Evolutionary conservation across 2,888 invertebrate genomes (phyloP), one percentile per base, ranked within the genome.

Genomic region (Drosophila phalerata): DNA sequence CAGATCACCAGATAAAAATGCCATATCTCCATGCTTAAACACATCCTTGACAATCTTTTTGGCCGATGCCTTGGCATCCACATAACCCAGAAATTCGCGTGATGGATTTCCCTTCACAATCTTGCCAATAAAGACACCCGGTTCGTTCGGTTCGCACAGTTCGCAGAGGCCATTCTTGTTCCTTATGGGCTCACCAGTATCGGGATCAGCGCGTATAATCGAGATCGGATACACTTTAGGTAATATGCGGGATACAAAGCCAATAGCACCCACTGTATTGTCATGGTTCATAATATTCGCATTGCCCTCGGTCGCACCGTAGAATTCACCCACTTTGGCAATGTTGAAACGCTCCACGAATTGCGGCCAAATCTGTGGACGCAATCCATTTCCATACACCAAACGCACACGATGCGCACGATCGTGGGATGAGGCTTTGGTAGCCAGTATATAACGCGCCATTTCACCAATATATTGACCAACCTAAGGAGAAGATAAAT

Each of bases 251-350:
- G 98, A 98, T 9, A 98, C 94, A 91, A 99, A 99, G 0, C 99
- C 99, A 77, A 99, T 97, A 0, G 98, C 97, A 5, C 99, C 99
- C 0, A 97, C 95, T 0, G 96, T 97, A 87, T 98, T 98, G 91
- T 98, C 97, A 40, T 96, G 95, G 91, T 99, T 99, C 4, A 97
- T 98, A 70, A 99, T 97, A 91, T 98, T 99, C 25, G 98, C 98
- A 91, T 99, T 99, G 79, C 98, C 98, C 93, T 99, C 99, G 0
- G 98, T 99, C 3, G 98, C 98, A 0, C 98, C 99, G 90, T 99
- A 99, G 93, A 99, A 97, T 93, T 99, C 99, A 5, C 96, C 95
- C 42, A 99, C 97, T 78, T 94, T 93, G 57, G 95, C 93, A 58
- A 99, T 97, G 64, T 96, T 95, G 90, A 98, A 98, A 60, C 98